Evolutionary conservation across 2,888 invertebrate genomes (phyloP).

Genomic region (Drosophila atripex): DNA sequence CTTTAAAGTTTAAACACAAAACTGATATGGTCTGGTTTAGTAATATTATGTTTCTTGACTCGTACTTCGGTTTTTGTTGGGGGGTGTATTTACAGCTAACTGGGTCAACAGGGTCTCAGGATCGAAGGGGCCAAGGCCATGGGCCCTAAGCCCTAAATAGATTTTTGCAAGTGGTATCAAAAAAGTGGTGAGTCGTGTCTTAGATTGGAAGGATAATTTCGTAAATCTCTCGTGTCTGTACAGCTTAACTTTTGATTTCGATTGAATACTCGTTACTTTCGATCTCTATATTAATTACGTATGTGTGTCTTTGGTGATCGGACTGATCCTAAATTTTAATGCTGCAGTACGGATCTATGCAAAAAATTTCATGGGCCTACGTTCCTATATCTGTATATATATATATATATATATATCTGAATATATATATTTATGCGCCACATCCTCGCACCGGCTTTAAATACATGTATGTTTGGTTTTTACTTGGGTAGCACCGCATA

Average conservation of each 20-base stretch:
- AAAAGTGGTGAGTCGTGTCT: constrained; percentile 39
- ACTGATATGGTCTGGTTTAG: constrained; percentile 72
- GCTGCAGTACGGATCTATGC: constrained; percentile 47
- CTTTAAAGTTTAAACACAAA: constrained; percentile 46
- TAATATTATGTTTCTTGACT: constrained; percentile 8
- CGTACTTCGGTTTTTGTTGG: background rate
- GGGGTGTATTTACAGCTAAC: constrained; percentile 10
- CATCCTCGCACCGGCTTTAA: constrained; percentile 1
- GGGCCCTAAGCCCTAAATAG: too few relatives aligned
- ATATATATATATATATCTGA: constrained; percentile 23
- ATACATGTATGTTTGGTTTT: constrained; percentile 23
- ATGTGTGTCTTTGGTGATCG: constrained; percentile 39
- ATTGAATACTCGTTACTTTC: constrained; percentile 16
- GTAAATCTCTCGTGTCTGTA: constrained; percentile 25
- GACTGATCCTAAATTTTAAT: constrained; percentile 6
- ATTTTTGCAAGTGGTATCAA: too few relatives aligned
- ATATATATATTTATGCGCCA: constrained; percentile 20
- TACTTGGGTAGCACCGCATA: constrained; percentile 71
- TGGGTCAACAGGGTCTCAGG: background rate
- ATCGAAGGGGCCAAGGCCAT: too few relatives aligned
- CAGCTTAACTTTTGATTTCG: constrained; percentile 10
- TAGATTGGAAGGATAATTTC: constrained; percentile 69
- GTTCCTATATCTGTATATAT: constrained; percentile 26
- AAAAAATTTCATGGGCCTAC: constrained; percentile 67
- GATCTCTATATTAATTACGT: constrained; percentile 65